Evolutionary conservation across 2,797 vertebrate species (phyloP).

Genomic region (Clarias pachynema): DNA sequence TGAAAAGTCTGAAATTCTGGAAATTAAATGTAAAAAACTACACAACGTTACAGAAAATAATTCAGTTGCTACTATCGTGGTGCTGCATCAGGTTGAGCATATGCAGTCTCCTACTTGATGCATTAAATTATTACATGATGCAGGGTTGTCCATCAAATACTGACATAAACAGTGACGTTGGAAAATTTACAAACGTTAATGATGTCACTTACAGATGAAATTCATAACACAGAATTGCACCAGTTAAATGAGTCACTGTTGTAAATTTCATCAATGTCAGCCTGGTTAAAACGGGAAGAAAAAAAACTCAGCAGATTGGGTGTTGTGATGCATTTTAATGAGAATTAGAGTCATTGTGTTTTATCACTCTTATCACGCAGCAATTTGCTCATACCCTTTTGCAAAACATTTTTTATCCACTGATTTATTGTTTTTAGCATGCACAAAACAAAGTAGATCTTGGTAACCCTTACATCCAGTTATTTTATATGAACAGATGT

Average conservation of each 20-base stretch:
- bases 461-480: too few species aligned
- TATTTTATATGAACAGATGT: too few species aligned
- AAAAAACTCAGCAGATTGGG: neutral
- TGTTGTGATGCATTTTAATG: neutral
- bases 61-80: neutral
- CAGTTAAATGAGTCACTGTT: neutral
- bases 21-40: neutral
- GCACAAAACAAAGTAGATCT: neutral
- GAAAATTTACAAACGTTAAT: conserved; percentile 1
- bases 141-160: neutral
- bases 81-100: neutral
- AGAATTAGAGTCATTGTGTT: neutral
- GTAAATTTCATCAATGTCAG: neutral
- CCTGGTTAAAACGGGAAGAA: neutral
- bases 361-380: neutral
- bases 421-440: neutral
- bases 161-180: neutral
- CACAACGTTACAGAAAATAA: neutral
- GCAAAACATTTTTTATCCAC: neutral
- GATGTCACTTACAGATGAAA: neutral
- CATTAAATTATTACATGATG: neutral
- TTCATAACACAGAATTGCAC: neutral
- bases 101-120: neutral
- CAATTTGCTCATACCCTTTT: neutral
- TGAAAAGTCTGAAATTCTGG: neutral